Evolutionary conservation across 1,140 invertebrate species (phyloP).

Genomic region (Zophobas morio): DNA sequence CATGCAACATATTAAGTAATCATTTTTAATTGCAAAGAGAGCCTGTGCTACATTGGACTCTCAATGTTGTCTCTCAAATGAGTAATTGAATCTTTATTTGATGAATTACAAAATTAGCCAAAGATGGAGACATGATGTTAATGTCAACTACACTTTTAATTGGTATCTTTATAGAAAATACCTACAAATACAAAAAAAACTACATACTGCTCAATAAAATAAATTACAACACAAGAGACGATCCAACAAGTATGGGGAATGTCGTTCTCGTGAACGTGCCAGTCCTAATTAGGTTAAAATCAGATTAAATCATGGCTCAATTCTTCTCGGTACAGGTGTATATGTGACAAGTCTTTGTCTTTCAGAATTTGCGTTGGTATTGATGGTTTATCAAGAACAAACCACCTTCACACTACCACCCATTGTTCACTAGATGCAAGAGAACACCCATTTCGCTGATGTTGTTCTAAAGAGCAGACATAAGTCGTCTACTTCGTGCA

Average conservation of each 20-base stretch:
- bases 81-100: constrained; percentile 29
- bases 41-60: neutral
- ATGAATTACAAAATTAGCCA: constrained; percentile 33
- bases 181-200: no score
- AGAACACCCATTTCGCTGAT: neutral
- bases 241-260: constrained; percentile 53
- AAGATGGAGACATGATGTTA: constrained; percentile 24
- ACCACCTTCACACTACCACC: constrained; percentile 23
- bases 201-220: constrained; percentile 10
- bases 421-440: constrained; percentile 18
- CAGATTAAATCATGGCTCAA: constrained; percentile 51
- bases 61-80: neutral
- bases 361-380: neutral
- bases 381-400: neutral
- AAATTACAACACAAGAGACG: constrained; percentile 42
- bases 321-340: constrained; percentile 13
- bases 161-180: neutral
- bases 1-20: neutral
- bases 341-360: constrained; percentile 32
- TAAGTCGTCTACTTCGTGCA: constrained; percentile 40
- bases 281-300: constrained; percentile 54
- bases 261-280: constrained; percentile 54
- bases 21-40: constrained; percentile 3
- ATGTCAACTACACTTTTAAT: constrained; percentile 34
- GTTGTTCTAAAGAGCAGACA: constrained; percentile 26